A percentile compares a stretch with the other conserved stretches of the same genome.
These are phyloP conservation scores for Antitype chi DNA, from an alignment of 2,888 invertebrate genomes.

Conservation along the genomic window DNA sequence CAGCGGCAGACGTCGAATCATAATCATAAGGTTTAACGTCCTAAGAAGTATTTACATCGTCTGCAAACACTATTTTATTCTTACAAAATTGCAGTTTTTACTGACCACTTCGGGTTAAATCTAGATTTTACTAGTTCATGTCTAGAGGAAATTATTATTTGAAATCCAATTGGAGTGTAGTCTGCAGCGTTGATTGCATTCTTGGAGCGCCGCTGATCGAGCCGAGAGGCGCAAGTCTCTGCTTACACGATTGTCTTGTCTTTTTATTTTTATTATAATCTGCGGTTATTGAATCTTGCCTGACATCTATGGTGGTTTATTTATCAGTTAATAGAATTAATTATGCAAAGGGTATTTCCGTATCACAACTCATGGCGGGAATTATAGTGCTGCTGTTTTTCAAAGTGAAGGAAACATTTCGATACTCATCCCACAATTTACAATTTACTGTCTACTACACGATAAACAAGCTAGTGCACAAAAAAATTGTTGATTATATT, in stretches of 20 bases:
- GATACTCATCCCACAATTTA: neutral
- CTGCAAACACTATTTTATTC: constrained; percentile 22
- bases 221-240: constrained; percentile 32
- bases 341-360: neutral
- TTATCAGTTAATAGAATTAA: neutral
- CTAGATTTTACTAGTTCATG: constrained; percentile 50
- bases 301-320: constrained; percentile 6
- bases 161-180: constrained; percentile 69
- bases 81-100: constrained; percentile 56
- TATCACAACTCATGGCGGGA: neutral
- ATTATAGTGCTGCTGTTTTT: neutral
- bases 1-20: constrained; percentile 22
- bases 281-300: constrained; percentile 34
- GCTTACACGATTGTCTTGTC: constrained; percentile 40
- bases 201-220: constrained; percentile 48
- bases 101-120: constrained; percentile 43
- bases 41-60: constrained; percentile 29
- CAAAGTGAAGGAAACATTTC: neutral
- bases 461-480: neutral
- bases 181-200: constrained; percentile 68
- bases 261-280: constrained; percentile 47
- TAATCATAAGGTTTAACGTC: constrained; percentile 38
- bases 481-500: constrained; percentile 12
- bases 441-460: neutral
- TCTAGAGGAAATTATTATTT: constrained; percentile 63